A percentile compares a stretch with the other conserved stretches of the same genome.
Conservation (phyloP, 2,113 vertebrate genomes). For the Suricata suricatta region DNA sequence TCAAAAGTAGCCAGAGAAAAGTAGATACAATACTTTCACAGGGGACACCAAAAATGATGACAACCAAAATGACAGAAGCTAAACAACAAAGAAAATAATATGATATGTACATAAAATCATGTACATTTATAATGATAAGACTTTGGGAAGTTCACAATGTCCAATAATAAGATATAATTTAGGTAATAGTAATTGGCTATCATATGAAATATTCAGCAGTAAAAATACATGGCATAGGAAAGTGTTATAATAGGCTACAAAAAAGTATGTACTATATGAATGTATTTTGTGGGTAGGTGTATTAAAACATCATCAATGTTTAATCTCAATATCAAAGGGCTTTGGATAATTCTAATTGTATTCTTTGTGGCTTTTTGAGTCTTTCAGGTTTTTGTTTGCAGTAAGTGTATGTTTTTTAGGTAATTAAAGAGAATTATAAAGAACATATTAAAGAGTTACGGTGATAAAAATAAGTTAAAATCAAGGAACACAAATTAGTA, state of each 20-base stretch:
- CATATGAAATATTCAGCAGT: neutral
- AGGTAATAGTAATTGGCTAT: neutral
- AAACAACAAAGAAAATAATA: neutral
- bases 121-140: neutral
- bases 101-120: neutral
- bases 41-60: neutral
- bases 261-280: neutral
- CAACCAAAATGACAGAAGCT: neutral
- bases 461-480: neutral
- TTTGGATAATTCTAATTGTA: neutral
- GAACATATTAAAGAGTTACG: neutral
- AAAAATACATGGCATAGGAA: neutral
- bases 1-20: slow-evolving; percentile 15
- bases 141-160: neutral
- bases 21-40: neutral
- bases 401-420: neutral
- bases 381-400: neutral
- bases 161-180: neutral
- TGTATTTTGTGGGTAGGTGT: neutral
- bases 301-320: neutral
- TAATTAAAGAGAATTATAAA: neutral
- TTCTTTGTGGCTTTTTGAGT: neutral
- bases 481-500: neutral
- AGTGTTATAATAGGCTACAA: neutral
- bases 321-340: neutral